A percentile compares a stretch with the other conserved stretches of the same genome.
These are phyloP conservation scores for Drosophila atroscutellata DNA, from an alignment of 2,888 invertebrate genomes.

Conservation along the genomic window DNA sequence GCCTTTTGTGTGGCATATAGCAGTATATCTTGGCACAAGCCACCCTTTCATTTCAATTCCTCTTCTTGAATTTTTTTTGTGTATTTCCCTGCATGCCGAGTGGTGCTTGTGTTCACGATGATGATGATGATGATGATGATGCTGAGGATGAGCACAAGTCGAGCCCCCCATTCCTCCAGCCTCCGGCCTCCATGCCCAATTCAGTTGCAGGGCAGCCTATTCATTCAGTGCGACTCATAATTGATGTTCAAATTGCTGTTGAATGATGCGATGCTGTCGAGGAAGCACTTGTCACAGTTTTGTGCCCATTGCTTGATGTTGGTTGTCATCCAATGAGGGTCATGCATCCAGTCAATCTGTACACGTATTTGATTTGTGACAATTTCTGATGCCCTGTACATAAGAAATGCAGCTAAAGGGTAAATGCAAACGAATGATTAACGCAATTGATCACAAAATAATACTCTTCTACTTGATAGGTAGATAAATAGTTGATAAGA, in stretches of 20 bases:
- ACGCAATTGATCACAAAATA: not conserved
- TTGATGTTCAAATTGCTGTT: conserved; percentile 79
- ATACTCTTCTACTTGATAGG: not conserved
- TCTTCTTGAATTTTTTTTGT: conserved; percentile 21
- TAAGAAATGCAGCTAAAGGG: not conserved
- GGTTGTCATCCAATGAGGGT: conserved; percentile 22
- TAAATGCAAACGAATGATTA: not conserved
- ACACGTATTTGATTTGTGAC: conserved; percentile 35
- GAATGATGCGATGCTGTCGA: conserved; percentile 69
- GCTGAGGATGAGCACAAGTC: conserved; percentile 52
- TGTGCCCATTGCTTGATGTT: conserved; percentile 37
- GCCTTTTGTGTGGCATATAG: conserved; percentile 58
- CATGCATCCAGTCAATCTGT: conserved; percentile 21
- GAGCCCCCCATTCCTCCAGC: conserved; percentile 11
- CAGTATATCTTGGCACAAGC: conserved; percentile 71
- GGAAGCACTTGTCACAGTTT: conserved; percentile 79
- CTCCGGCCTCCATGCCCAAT: not conserved
- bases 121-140: conserved; percentile 56
- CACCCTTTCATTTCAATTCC: conserved; percentile 48
- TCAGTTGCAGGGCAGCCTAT: conserved; percentile 48
- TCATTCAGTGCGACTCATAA: conserved; percentile 63
- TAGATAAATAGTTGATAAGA: not conserved
- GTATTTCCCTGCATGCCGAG: conserved; percentile 63
- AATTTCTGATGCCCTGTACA: conserved; percentile 38
- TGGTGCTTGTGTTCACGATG: conserved; percentile 64